phyloP scores from a whole-genome alignment of 2,888 invertebrate genomes.

The Phalera bucephala region DNA sequence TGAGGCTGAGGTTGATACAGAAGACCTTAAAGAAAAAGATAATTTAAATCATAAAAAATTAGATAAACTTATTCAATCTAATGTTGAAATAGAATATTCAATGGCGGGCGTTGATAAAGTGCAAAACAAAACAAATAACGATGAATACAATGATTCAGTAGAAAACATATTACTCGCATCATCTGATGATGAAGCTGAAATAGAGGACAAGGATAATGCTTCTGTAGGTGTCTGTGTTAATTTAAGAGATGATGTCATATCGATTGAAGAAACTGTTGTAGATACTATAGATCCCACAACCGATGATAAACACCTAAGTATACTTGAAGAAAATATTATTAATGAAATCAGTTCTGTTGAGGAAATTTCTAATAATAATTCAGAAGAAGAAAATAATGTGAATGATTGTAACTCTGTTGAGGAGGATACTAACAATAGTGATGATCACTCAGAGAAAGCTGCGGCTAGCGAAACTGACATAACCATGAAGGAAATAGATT shows the following conservation, averaged over 20 bases:
- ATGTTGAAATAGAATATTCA: constrained; percentile 31
- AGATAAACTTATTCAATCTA: background rate
- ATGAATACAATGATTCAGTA: constrained; percentile 39
- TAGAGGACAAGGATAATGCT: constrained; percentile 4
- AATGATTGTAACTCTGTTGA: constrained; percentile 6
- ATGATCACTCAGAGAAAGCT: background rate
- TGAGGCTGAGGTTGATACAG: constrained; percentile 51
- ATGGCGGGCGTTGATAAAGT: constrained; percentile 18
- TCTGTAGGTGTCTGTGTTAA: constrained; percentile 30
- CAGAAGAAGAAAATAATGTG: constrained; percentile 2
- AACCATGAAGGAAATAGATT: no score
- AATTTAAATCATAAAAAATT: constrained; percentile 2
- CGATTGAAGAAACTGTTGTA: constrained; percentile 43
- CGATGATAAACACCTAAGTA: no score
- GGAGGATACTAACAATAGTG: constrained; percentile 3
- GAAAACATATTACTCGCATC: constrained; percentile 60
- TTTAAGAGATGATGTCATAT: constrained; percentile 45
- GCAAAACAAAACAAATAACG: constrained; percentile 33
- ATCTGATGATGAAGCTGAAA: constrained; percentile 49
- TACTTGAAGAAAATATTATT: constrained; percentile 2
- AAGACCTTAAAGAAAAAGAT: constrained; percentile 16
- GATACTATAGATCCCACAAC: constrained; percentile 11
- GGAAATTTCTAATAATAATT: constrained; percentile 7
- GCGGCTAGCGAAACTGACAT: background rate
- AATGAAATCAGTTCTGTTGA: constrained; percentile 12